Evolutionary conservation across 2,797 vertebrate genomes (phyloP).

Genomic region (Poliocrania exsul): DNA sequence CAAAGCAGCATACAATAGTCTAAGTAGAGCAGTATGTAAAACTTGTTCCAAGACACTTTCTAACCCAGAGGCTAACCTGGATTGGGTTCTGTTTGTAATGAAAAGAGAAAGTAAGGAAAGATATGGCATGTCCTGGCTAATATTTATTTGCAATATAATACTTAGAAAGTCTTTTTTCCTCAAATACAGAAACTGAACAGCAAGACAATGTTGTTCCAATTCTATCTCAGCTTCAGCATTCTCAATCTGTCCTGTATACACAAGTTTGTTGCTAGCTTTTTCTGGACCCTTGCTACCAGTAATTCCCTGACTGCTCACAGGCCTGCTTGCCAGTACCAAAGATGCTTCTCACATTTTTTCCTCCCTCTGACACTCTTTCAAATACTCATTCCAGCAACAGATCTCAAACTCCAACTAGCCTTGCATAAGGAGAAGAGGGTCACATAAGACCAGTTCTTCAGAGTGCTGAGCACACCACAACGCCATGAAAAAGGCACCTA

Average conservation of each 20-base stretch:
- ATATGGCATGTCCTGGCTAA: not conserved
- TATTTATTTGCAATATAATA: not conserved
- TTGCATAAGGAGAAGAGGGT: not conserved
- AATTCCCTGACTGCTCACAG: not conserved
- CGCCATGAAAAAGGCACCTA: not conserved
- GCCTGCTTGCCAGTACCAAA: not conserved
- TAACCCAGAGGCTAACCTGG: not conserved
- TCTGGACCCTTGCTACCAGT: not conserved
- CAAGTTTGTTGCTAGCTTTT: not conserved
- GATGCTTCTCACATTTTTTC: not conserved
- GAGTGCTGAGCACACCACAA: not conserved
- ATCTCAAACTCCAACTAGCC: not conserved
- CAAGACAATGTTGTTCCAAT: not conserved
- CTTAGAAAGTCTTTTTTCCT: not conserved
- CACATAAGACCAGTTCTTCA: not conserved
- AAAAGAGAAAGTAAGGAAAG: not conserved
- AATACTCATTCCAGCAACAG: not conserved
- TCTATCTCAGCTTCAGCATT: not conserved
- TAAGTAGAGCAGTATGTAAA: not conserved
- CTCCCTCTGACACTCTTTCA: not conserved
- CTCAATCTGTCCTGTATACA: not conserved
- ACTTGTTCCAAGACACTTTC: not conserved
- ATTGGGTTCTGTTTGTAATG: not conserved
- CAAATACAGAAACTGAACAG: not conserved
- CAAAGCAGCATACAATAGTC: accelerated